Conservation (phyloP, 2,113 vertebrate species). For the Etia nguti region DNA sequence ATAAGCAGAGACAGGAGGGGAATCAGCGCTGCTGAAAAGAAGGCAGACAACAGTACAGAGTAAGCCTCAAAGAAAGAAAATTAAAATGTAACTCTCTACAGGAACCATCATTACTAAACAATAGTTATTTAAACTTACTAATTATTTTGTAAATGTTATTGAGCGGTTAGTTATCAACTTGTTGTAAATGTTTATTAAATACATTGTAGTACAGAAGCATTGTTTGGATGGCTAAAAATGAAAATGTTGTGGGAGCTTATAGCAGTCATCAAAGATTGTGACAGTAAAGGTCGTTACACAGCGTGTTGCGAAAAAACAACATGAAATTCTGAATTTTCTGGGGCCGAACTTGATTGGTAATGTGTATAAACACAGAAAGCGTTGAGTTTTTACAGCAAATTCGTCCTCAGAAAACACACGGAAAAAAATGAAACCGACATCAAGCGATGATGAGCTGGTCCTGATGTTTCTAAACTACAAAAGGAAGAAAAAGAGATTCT, state of each 20-base stretch:
- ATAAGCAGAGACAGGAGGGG: background rate
- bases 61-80: conserved; percentile 20
- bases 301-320: accelerated
- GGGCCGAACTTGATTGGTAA: background rate
- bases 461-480: background rate
- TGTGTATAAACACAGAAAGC: background rate
- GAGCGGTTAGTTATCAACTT: background rate
- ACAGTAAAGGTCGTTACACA: background rate
- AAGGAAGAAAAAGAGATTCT: background rate
- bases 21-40: conserved; percentile 14
- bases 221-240: background rate
- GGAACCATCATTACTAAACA: background rate
- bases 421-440: background rate
- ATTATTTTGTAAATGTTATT: background rate
- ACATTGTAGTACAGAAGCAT: background rate
- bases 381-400: background rate
- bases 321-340: background rate
- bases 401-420: background rate
- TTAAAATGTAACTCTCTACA: background rate
- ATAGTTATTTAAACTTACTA: background rate
- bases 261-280: background rate
- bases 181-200: background rate
- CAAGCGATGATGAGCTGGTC: background rate
- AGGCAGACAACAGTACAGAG: conserved; percentile 18
- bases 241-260: background rate